Conservation (phyloP, 2,888 invertebrate species). For the Linhomoeus sp. region DNA sequence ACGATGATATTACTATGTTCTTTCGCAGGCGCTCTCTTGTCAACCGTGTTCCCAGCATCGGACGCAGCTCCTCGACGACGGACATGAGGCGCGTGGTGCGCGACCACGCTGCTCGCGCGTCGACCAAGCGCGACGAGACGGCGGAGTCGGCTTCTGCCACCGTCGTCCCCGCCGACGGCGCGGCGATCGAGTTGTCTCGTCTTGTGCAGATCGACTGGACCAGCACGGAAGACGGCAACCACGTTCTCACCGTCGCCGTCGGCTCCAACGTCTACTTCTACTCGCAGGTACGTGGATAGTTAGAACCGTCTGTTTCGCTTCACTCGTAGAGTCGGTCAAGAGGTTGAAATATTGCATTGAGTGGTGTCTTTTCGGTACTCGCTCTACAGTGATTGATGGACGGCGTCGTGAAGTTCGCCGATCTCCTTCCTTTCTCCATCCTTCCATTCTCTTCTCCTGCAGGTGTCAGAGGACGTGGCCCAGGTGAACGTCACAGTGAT, state of each 20-base stretch:
- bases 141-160: no score
- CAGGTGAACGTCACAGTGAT: constrained; percentile 78
- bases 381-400: no score
- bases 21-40: not conserved
- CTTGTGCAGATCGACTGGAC: constrained; percentile 63
- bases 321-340: no score
- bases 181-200: no score
- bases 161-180: no score
- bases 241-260: constrained; percentile 54
- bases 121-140: no score
- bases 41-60: not conserved
- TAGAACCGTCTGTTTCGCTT: not conserved
- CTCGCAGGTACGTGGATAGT: constrained; percentile 46
- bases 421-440: no score
- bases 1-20: not conserved
- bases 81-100: not conserved
- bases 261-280: constrained; percentile 52
- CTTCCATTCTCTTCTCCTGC: no score
- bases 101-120: not conserved
- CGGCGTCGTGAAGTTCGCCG: no score
- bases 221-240: constrained; percentile 93
- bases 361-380: no score
- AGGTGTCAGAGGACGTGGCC: constrained; percentile 61
- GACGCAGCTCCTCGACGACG: not conserved
- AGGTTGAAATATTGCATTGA: no score